A percentile compares a stretch with the other conserved stretches of the same genome.
Evolutionary conservation across 1,140 invertebrate species (phyloP).

Genomic region (Elysia chlorotica): DNA sequence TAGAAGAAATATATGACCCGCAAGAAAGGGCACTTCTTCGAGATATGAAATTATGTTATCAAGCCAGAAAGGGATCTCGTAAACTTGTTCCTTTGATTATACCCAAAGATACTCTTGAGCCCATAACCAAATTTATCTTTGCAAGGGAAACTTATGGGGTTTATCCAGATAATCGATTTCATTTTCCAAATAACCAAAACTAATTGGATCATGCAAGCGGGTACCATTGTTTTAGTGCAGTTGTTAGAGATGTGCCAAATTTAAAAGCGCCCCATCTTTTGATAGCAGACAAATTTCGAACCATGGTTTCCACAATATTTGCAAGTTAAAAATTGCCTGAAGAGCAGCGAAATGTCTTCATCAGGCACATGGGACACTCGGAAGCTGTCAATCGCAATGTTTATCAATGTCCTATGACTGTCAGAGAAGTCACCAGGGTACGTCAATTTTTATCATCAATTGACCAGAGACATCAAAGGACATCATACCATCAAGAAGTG

Average conservation of each 20-base stretch:
- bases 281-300: conserved; percentile 28
- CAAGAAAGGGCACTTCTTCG: conserved; percentile 10
- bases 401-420: conserved; percentile 27
- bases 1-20: conserved; percentile 11
- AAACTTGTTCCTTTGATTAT: conserved; percentile 25
- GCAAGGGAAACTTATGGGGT: conserved; percentile 11
- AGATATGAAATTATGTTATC: conserved; percentile 22
- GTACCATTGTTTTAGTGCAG: conserved; percentile 5
- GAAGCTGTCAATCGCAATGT: conserved; percentile 28
- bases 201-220: conserved; percentile 27
- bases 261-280: conserved; percentile 8
- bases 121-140: conserved; percentile 12
- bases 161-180: conserved; percentile 11
- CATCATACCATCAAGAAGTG: too few relatives aligned
- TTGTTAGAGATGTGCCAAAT: background rate
- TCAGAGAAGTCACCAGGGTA: conserved; percentile 23
- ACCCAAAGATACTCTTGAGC: conserved; percentile 19
- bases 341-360: conserved; percentile 23
- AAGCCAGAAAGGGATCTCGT: conserved; percentile 19
- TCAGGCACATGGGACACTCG: conserved; percentile 30
- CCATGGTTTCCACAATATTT: conserved; percentile 24
- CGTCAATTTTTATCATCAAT: conserved; percentile 7
- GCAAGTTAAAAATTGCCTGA: conserved; percentile 19
- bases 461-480: too few relatives aligned
- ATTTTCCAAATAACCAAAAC: conserved; percentile 22